A percentile compares a stretch with the other conserved stretches of the same genome.
phyloP scores from a whole-genome alignment of 1,140 invertebrate genomes.

The Orussus abietinus region DNA sequence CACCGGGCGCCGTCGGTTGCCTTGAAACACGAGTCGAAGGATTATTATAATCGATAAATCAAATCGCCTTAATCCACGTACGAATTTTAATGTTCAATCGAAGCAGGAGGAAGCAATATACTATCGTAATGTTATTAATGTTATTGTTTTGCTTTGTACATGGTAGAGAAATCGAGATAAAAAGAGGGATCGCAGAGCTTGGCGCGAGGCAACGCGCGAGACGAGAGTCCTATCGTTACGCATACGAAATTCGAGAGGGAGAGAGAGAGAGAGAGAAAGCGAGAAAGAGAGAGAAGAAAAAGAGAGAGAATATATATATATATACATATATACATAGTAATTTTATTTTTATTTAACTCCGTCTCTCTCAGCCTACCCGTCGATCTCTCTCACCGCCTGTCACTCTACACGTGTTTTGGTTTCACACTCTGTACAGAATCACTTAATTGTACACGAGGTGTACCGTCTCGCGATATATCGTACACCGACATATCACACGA shows the following conservation, averaged over 20 bases:
- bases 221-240: too few species aligned
- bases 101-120: constrained; percentile 16
- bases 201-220: constrained; percentile 6
- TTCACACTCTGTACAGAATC: too few species aligned
- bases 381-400: too few species aligned
- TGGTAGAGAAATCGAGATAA: constrained; percentile 25
- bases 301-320: constrained; percentile 24
- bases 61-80: constrained; percentile 22
- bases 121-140: constrained; percentile 36
- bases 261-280: constrained; percentile 19
- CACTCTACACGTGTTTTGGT: too few species aligned
- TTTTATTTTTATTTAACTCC: constrained; percentile 42
- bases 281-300: constrained; percentile 11
- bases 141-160: constrained; percentile 39
- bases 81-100: too few species aligned
- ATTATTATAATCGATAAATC: constrained; percentile 7
- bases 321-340: constrained; percentile 34
- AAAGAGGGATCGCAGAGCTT: constrained; percentile 12
- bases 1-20: too few species aligned
- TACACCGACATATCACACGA: too few species aligned
- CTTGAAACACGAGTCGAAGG: constrained; percentile 9
- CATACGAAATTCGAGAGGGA: too few species aligned
- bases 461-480: too few species aligned
- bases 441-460: too few species aligned
- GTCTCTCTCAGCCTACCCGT: too few species aligned